Evolutionary conservation across 2,797 vertebrate genomes (phyloP), one percentile per base, ranked within the genome.

Genomic region (Brachymystax lenok): DNA sequence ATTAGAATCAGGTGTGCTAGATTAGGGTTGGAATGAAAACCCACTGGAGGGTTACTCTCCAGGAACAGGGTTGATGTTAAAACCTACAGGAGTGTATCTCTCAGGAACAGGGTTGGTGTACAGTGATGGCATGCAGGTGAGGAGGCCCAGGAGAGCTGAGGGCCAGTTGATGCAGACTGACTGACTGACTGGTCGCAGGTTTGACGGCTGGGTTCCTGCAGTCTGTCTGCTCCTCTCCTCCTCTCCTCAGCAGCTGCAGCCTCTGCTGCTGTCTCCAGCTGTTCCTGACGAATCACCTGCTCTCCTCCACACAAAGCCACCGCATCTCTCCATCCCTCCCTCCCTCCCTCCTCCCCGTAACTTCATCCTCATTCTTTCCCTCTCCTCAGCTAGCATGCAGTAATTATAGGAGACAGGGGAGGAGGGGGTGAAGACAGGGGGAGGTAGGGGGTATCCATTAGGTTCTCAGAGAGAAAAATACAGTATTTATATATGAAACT

Each of bases 241-340:
- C 16, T 69, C 77, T 75, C 77, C 83, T 88, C 78, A 85, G 88
- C 92, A 93, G 93, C 93, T 93, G 92, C 87, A 91, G 88, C 88
- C 86, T 84, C 86, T 82, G 79, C 86, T 88, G 79, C 40, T 46
- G 40, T 90, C 86, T 90, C 92, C 92, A 94, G 93, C 90, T 94
- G 92, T 93, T 93, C 78, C 86, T 86, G 85, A 89, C 90, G 88
- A 89, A 88, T 92, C 89, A 90, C 91, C 91, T 91, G 90, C 85
- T 85, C 81, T 52, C 77, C 74, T 46, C 67, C 73, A 71, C 71
- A 79, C 74, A 66, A 72, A 77, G 78, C 78, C 74, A 21, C 75
- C 70, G 8, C 75, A 72, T 75, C 70, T 78, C 59, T 19, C 14
- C 17, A 19, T 54, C 52, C 54, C 17, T n/a, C 54, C 19, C 21